Base-by-base conservation (phyloP, 2,113 vertebrate genomes). In the Nannobrachium achirus region DNA sequence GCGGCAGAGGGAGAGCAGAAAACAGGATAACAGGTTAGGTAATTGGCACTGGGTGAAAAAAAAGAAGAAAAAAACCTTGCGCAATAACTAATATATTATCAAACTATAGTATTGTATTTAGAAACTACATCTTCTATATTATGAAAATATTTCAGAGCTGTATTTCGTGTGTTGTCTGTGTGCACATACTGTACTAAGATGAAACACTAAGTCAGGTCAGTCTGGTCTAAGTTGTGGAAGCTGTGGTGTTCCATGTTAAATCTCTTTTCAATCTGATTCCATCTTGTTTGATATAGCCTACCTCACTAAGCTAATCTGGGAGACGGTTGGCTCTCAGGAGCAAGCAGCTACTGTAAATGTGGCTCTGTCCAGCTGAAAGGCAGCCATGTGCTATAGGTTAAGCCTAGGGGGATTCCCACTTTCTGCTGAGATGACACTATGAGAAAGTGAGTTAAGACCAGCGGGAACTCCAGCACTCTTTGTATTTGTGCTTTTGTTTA, bases 281-380 rank as follows among this genome's bases (percentile, higher is more conserved):
- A 71, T 81, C 69, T 66, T 45, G 65, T 80, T 83, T 78, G 76
- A 80, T 76, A 64, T 45, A 20, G 42, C 59, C 61, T 75, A 79
- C 78, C 85, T 67, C 63, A 56, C 76, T 69, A 63, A 79, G 8
- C 19, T 76, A 69, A 84, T 76, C 77, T 68, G 40, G 58, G 49
- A 44, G 16, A 55, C 3, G 33, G 41, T 50, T 50, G 55, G 71
- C 65, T 46, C 50, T 56, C 65, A 71, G 70, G 44, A 48, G 13
- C 63, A 10, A 51, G 52, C 8, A 56, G 3, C 10, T 18, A 8
- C n/a, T n/a, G n/a, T n/a, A 7, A 14, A 49, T 8, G 9, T 51
- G 49, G n/a, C 6, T 18, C 8, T 8, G 6, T 51, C 49, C 16
- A 18, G 11, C 51, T 11, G 51, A 18, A 11, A 10, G 55, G 49